Evolutionary conservation across 2,113 vertebrate species (phyloP), one percentile per base, ranked within the genome.

Genomic region (Leuciscus idus): DNA sequence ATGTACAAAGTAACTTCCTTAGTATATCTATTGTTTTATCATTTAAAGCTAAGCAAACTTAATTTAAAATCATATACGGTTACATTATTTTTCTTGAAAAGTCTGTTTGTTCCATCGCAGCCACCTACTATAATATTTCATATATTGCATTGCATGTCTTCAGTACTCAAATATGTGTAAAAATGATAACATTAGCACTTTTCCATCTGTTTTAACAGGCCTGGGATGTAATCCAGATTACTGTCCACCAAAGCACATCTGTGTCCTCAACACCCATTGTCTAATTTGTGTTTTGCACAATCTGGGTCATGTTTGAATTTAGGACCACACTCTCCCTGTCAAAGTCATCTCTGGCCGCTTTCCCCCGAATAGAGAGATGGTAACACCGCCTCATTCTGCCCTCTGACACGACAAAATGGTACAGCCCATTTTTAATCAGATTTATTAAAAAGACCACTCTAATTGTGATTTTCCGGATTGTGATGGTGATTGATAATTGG

Each of bases 151-250:
- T 57, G 6, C 7, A 21, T 26, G 59, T n/a, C 9, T 61, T n/a
- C 23, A 26, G n/a, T 28, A 13, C 50, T 75, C n/a, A 75, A 28
- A 50, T 26, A 74, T 48, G 43, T 17, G n/a, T 48, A 23, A 48
- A 75, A 75, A 75, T 75, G 12, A 13, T 48, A n/a, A 46, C n/a
- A 75, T 39, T 92, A 90, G 83, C 79, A 88, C 83, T 88, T 86
- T 30, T 88, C 89, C 92, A 92, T 92, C 92, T 93, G 92, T 90
- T 93, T 52, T 86, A 72, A 19, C 62, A 88, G 89, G 90, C 89
- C 85, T 89, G 90, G 88, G 87, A 87, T 83, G 90, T 94, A 95
- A 94, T 94, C 93, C 94, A 93, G 93, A 94, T 94, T 94, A 94
- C 88, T 89, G 74, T 87, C 79, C 84, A 83, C 50, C 66, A 80